Evolutionary conservation across 2,113 vertebrate genomes (phyloP).

Genomic region (Elgaria multicarinata): DNA sequence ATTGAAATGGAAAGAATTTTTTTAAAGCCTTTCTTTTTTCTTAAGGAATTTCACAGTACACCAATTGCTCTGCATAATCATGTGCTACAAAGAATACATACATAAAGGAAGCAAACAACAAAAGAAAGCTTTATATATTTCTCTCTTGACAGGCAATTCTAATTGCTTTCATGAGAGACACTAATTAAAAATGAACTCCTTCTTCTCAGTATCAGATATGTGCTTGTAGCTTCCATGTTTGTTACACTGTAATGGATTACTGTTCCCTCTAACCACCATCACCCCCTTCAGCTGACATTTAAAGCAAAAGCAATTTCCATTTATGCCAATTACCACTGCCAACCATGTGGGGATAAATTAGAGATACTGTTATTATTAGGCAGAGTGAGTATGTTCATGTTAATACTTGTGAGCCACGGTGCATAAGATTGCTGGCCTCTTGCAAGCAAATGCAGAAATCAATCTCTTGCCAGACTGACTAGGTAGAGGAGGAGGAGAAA

Average conservation of each 20-base stretch:
- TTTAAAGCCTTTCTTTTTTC: background rate
- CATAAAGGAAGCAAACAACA: conserved; percentile 35
- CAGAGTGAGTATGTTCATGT: conserved; percentile 19
- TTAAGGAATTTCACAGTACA: background rate
- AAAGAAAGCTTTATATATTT: conserved; percentile 45
- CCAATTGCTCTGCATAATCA: conserved; percentile 29
- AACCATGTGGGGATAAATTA: conserved; percentile 56
- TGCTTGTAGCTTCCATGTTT: conserved; percentile 31
- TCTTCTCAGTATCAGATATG: conserved; percentile 29
- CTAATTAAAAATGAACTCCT: conserved; percentile 61
- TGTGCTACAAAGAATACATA: conserved; percentile 33
- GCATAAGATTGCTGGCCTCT: conserved; percentile 33
- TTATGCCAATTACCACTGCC: conserved; percentile 54
- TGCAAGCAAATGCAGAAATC: conserved; percentile 34
- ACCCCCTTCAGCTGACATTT: conserved; percentile 48
- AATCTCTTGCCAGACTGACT: conserved; percentile 15
- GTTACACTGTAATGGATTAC: conserved; percentile 47
- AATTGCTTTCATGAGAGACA: conserved; percentile 58
- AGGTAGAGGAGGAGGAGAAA: background rate
- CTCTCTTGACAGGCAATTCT: conserved; percentile 52
- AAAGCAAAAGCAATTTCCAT: conserved; percentile 61
- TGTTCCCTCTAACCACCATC: conserved; percentile 28
- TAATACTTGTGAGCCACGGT: conserved; percentile 45
- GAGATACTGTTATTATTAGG: conserved; percentile 36
- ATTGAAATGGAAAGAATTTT: background rate